Evolutionary conservation across 37 sponge, comb jelly and placozoan genomes (phyloP), one percentile per base, ranked within the genome.

Genomic region (Eunapius fragilis): DNA sequence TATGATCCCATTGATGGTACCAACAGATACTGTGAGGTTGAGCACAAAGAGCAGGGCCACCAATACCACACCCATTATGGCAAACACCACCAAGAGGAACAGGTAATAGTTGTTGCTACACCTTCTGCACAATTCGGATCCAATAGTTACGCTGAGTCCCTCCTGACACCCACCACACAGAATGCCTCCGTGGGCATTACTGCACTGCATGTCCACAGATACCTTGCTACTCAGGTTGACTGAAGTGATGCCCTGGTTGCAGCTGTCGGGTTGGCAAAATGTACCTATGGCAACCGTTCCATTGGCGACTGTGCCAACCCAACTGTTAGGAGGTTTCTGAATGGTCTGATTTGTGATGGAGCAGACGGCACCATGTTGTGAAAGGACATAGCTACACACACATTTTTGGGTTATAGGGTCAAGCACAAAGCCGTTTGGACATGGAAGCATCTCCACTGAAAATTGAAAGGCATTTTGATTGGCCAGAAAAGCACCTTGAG

Each of bases 271-370:
- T 58, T 17, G 22, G 58, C 58, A 58, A 19, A 58, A 58, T 11
- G 14, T 58, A 11, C 58, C 58, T 58, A 58, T 58, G 58, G 58
- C 58, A 58, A 58, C 58, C 14, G 58, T 58, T 12, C 17, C 22
- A 17, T 58, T 58, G 22, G 58, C 58, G 13, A 71, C 25, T 6
- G 31, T 68, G 5, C 88, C 88, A 2, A 87, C 0, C 88, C 88
- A 87, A 7, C n/a, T 38, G 45, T 75, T 75, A 2, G 10, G 27
- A 19, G 82, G 88, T 69, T 77, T 35, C 19, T 17, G 28, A 3
- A 87, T 82, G 25, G 88, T 87, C 70, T 76, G 75, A 38, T 17
- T 69, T 6, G 45, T 76, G 24, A 70, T 25, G 41, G 76, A 82
- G 33, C 88, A 87, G 0, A 58, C 58, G 1, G 58, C 58, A 58